A percentile compares a stretch with the other conserved stretches of the same genome.
These are phyloP conservation scores for Ormyrus rosae DNA, from an alignment of 2,888 invertebrate species.

Conservation along the genomic window DNA sequence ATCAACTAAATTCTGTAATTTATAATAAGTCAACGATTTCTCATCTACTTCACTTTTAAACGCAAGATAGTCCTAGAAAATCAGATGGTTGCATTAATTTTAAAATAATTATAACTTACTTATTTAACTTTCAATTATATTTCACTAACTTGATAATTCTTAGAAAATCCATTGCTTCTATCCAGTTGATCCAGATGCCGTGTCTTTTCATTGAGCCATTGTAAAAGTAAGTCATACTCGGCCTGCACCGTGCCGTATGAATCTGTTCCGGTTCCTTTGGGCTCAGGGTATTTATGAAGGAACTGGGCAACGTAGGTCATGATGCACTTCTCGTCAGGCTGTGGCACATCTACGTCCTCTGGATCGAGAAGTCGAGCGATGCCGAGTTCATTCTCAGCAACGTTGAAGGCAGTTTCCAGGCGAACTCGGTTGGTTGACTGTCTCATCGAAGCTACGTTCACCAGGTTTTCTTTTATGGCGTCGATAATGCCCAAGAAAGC, in stretches of 20 bases:
- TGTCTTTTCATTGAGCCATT: constrained; percentile 89
- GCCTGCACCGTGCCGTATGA: constrained; percentile 87
- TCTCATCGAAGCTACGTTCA: constrained; percentile 90
- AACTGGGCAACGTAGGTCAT: constrained; percentile 99
- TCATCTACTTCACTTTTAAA: constrained; percentile 88
- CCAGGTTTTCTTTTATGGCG: constrained; percentile 93
- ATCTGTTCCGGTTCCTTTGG: constrained; percentile 85
- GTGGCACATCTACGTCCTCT: constrained; percentile 96
- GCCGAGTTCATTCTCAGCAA: constrained; percentile 93
- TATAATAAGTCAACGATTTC: constrained; percentile 84
- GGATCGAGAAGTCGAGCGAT: constrained; percentile 94
- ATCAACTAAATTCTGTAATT: constrained; percentile 87
- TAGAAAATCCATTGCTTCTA: constrained; percentile 84
- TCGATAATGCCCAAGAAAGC: constrained; percentile 97
- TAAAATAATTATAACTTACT: neutral
- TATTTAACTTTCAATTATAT: neutral
- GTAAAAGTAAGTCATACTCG: constrained; percentile 87
- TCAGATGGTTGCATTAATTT: neutral
- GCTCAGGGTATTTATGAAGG: constrained; percentile 95
- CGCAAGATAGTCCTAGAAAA: constrained; percentile 83
- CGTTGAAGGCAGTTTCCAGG: constrained; percentile 93
- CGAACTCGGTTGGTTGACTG: constrained; percentile 87
- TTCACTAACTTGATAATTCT: constrained; percentile 80
- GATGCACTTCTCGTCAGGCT: constrained; percentile 97
- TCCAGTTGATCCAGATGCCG: constrained; percentile 87